Percentiles rank a stretch among this genome's conserved stretches.
phyloP scores from a whole-genome alignment of 2,113 vertebrate genomes.

The Myiozetetes cayanensis region DNA sequence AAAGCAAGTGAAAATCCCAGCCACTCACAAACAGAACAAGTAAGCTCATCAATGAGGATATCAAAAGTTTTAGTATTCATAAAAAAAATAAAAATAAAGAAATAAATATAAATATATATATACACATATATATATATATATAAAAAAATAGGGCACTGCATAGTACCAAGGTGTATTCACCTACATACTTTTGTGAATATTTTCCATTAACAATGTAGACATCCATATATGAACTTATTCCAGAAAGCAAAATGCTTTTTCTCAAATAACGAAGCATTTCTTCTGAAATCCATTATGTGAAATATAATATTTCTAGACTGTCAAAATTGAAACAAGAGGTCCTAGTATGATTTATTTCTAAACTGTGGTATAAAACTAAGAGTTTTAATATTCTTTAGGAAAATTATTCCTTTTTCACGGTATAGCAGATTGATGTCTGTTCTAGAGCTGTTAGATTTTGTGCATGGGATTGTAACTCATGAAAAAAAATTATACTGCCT shows the following conservation, averaged over 20 bases:
- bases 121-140: no score
- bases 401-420: background rate
- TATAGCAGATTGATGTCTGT: background rate
- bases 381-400: background rate
- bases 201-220: background rate
- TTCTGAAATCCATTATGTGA: background rate
- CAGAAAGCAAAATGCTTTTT: background rate
- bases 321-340: background rate
- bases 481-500: background rate
- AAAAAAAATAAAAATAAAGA: background rate
- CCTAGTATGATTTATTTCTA: background rate
- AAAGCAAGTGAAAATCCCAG: background rate
- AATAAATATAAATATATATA: no score
- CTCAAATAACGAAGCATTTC: background rate
- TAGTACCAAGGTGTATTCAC: background rate
- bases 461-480: background rate
- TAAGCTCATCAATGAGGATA: background rate
- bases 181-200: background rate
- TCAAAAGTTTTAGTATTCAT: background rate
- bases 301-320: background rate
- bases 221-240: background rate
- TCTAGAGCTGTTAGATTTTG: background rate
- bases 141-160: rapidly evolving
- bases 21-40: background rate
- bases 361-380: background rate